A percentile compares a stretch with the other conserved stretches of the same genome.
Evolutionary conservation across 2,797 vertebrate species (phyloP).

Genomic region (Aulostomus chinensis): DNA sequence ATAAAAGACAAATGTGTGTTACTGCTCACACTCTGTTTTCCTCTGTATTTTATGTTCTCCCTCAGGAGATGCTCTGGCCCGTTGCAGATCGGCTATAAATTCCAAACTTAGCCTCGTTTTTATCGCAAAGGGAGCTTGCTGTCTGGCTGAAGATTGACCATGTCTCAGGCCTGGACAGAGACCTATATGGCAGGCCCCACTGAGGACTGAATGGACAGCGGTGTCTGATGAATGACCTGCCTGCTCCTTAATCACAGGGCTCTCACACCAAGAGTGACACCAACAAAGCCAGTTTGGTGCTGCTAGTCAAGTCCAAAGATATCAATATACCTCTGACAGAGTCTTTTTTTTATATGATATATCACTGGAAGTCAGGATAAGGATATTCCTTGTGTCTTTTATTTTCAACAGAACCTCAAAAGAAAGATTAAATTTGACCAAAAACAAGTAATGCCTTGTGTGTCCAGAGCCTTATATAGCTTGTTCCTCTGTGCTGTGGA

Average conservation of each 20-base stretch:
- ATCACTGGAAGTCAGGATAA: too few relatives aligned
- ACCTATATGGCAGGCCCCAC: conserved; percentile 62
- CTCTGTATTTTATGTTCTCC: conserved; percentile 70
- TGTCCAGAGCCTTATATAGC: too few relatives aligned
- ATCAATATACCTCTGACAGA: conserved; percentile 23
- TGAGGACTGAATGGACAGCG: conserved; percentile 65
- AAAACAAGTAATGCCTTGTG: too few relatives aligned
- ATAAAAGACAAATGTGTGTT: conserved; percentile 75
- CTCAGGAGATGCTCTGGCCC: conserved; percentile 63
- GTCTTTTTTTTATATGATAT: neutral
- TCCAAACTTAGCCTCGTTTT: conserved; percentile 57
- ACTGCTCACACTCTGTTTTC: conserved; percentile 68
- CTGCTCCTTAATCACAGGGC: conserved; percentile 64
- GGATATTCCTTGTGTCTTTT: too few relatives aligned
- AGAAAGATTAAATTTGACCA: too few relatives aligned
- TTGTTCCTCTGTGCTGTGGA: too few relatives aligned
- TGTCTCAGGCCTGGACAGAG: conserved; percentile 69
- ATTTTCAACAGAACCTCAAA: too few relatives aligned
- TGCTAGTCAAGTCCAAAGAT: conserved; percentile 21
- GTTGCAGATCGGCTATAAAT: conserved; percentile 68
- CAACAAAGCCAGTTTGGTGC: conserved; percentile 27
- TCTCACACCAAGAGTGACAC: conserved; percentile 47
- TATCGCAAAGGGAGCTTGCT: conserved; percentile 57
- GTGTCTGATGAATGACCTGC: conserved; percentile 65
- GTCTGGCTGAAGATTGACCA: conserved; percentile 77